Evolutionary conservation across 2,797 vertebrate genomes (phyloP), one percentile per base, ranked within the genome.

Genomic region (Tangara arthus): DNA sequence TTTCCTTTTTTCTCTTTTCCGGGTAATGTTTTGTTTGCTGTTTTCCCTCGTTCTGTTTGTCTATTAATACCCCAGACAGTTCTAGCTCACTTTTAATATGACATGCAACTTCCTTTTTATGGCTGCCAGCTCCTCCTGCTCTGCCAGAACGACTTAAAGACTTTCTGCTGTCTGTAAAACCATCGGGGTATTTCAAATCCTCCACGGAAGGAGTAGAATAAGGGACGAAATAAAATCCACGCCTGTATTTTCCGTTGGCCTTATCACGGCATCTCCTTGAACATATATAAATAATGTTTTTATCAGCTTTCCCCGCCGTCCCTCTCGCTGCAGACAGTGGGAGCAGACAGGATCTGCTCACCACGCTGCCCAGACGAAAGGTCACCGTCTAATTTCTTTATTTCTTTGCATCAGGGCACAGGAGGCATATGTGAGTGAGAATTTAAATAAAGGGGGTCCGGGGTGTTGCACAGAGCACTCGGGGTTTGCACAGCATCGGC

Each of bases 41-140:
- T 60, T 89, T 90, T 68, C 71, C 26, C 47, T 53, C 49, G 80
- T 76, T 88, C 65, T 82, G 0, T 47, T 71, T 65, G 55, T 70
- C 85, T 89, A 13, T 92, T 78, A 89, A 93, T 57, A 76, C 26
- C 84, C 35, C 79, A 91, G 77, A 65, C 47, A 42, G 42, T 37
- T 78, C 75, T 55, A 65, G 59, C 80, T 83, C 85, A 39, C 90
- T 93, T 94, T 78, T 91, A 73, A 49, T 41, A 47, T 28, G 66
- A 90, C 52, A 11, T 37, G 35, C 39, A 78, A 85, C 92, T 96
- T 95, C 93, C 85, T 95, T 87, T 86, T 90, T 39, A 52, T n/a
- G 56, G 52, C 21, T 52, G n/a, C 59, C 81, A 47, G 87, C 79
- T 82, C 82, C 69, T 87, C 56, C 76, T 26, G 70, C 89, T 63